These are phyloP conservation scores for Notechis scutatus DNA, from an alignment of 2,113 vertebrate genomes.

Conservation along the genomic window DNA sequence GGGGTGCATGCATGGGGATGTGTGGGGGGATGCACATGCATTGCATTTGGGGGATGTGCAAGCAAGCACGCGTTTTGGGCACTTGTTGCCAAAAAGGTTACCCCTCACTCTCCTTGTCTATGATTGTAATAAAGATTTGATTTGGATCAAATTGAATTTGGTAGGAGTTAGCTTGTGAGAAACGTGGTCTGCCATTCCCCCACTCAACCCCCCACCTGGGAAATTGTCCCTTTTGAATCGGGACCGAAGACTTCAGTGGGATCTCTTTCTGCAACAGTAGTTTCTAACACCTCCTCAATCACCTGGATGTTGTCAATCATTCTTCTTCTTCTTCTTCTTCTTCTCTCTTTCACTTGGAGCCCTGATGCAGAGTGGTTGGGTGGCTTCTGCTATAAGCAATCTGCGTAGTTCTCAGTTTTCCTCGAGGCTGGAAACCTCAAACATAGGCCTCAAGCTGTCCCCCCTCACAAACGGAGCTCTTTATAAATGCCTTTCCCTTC, in stretches of 20 bases:
- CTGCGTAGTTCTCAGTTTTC: constrained; percentile 22
- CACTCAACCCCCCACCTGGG: too few relatives aligned
- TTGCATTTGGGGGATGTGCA: too few relatives aligned
- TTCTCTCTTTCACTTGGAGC: neutral
- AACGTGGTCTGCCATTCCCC: neutral
- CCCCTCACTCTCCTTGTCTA: neutral
- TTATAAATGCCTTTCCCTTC: constrained; percentile 57
- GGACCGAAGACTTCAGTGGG: neutral
- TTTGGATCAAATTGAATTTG: neutral
- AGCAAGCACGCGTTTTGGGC: too few relatives aligned
- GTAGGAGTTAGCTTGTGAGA: neutral
- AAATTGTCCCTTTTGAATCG: neutral
- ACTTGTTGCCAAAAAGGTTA: too few relatives aligned
- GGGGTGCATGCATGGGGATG: too few relatives aligned
- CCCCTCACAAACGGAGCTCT: constrained; percentile 39
- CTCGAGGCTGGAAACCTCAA: constrained; percentile 24
- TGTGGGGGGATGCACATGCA: too few relatives aligned
- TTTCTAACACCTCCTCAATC: constrained; percentile 17
- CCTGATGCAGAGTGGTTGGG: neutral
- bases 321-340: neutral
- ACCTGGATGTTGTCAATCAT: neutral
- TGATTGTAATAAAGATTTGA: neutral
- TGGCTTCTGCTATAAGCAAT: constrained; percentile 8
- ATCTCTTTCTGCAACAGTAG: neutral
- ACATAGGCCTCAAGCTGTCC: constrained; percentile 27